These are phyloP conservation scores for Morpho achilles DNA, from an alignment of 2,888 invertebrate genomes.

Conservation along the genomic window DNA sequence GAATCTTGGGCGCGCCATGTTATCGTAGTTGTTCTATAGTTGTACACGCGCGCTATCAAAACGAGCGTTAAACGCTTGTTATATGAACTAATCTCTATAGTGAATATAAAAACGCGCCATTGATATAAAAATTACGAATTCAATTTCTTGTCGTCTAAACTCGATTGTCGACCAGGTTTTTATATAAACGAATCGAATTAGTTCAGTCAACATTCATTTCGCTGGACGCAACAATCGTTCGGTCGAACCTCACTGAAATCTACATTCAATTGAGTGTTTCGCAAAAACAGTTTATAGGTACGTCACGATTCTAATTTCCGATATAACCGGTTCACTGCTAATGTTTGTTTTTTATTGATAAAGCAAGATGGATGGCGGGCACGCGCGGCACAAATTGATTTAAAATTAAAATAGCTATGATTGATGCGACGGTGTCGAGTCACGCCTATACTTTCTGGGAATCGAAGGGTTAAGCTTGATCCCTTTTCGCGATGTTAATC, in stretches of 20 bases:
- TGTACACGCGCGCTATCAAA: no score
- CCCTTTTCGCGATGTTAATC: slow-evolving; percentile 28
- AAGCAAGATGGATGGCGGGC: slow-evolving; percentile 67
- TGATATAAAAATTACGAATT: no score
- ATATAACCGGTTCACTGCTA: slow-evolving; percentile 25
- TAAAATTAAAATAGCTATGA: slow-evolving; percentile 68
- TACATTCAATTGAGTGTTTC: slow-evolving; percentile 2
- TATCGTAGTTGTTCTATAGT: no score
- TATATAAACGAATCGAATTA: not conserved
- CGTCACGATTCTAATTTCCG: slow-evolving; percentile 25
- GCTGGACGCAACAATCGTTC: no score
- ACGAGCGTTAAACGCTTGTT: no score
- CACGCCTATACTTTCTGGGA: slow-evolving; percentile 61
- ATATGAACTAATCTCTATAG: not conserved
- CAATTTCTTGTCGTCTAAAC: no score
- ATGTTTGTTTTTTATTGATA: slow-evolving; percentile 47
- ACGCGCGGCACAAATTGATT: slow-evolving; percentile 75
- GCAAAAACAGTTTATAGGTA: slow-evolving; percentile 4
- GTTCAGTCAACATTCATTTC: no score
- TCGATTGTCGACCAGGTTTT: not conserved
- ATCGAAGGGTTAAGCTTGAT: slow-evolving; percentile 54
- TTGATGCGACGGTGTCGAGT: slow-evolving; percentile 55
- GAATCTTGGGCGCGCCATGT: no score
- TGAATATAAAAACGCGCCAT: not conserved
- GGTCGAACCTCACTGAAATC: not conserved